phyloP scores from a whole-genome alignment of 64 coral and sea anemone species.

The Actinia tenebrosa region DNA sequence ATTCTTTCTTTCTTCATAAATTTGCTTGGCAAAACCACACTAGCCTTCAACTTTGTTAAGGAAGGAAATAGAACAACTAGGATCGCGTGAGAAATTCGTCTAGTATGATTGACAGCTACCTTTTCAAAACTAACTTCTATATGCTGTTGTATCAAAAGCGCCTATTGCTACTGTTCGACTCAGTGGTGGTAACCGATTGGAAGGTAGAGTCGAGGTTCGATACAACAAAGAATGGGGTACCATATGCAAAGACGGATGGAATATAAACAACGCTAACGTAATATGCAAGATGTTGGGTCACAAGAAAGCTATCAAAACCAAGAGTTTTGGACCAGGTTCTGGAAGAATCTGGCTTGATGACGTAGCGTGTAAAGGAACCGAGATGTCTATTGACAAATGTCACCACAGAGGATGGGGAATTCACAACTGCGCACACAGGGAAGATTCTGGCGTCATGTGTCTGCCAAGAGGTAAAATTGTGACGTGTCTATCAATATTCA shows the following conservation, averaged over 20 bases:
- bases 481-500: too few relatives aligned
- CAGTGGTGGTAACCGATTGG: background rate
- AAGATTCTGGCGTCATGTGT: constrained; percentile 41
- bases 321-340: background rate
- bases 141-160: background rate
- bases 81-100: too few relatives aligned
- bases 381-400: constrained; percentile 28
- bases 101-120: too few relatives aligned
- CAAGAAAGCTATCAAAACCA: background rate
- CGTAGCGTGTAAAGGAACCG: constrained; percentile 32
- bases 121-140: background rate
- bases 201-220: background rate
- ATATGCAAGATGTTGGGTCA: background rate
- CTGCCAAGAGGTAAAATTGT: background rate
- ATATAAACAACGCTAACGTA: background rate
- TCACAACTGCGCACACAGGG: constrained; percentile 32
- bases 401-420: constrained; percentile 41
- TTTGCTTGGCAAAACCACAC: too few relatives aligned
- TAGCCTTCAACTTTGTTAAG: too few relatives aligned
- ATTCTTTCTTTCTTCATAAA: too few relatives aligned
- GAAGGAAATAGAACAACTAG: too few relatives aligned
- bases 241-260: background rate
- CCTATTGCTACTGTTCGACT: background rate
- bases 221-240: background rate
- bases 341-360: constrained; percentile 44